A percentile compares a stretch with the other conserved stretches of the same genome.
Evolutionary conservation across 2,888 invertebrate genomes (phyloP).

Genomic region (Hirtodrosophila alboralis): DNA sequence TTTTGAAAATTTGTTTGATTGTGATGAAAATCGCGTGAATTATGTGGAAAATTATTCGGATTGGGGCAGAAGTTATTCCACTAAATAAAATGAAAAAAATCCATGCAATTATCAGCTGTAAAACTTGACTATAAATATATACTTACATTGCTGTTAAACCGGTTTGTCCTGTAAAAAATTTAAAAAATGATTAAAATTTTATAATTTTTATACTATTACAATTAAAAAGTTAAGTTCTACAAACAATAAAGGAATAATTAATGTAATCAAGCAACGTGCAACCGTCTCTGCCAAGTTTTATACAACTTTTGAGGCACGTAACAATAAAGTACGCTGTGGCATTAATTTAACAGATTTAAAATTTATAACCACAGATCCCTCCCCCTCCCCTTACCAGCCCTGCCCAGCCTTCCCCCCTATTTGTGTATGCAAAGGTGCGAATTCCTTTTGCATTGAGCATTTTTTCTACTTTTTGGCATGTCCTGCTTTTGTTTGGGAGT

Average conservation of each 20-base stretch:
- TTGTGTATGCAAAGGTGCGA: conserved; percentile 79
- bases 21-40: conserved; percentile 6
- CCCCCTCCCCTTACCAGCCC: neutral
- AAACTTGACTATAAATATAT: neutral
- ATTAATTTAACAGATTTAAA: conserved; percentile 83
- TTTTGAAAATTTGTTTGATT: conserved; percentile 2
- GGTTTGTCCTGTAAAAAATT: conserved; percentile 47
- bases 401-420: conserved; percentile 37
- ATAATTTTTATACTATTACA: too few species aligned
- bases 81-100: conserved; percentile 19
- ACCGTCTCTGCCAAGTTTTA: conserved; percentile 42
- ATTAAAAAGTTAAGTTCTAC: conserved; percentile 34
- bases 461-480: conserved; percentile 37
- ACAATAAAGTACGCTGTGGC: conserved; percentile 62
- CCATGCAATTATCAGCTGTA: neutral
- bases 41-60: conserved; percentile 9
- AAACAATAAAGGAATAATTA: conserved; percentile 81
- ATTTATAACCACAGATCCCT: conserved; percentile 80
- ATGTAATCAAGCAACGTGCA: conserved; percentile 81
- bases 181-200: conserved; percentile 4
- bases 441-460: conserved; percentile 51
- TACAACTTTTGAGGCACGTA: conserved; percentile 60
- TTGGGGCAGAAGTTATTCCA: conserved; percentile 21
- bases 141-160: conserved; percentile 62
- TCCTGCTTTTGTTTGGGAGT: conserved; percentile 34